Evolutionary conservation across 2,113 vertebrate species (phyloP).

Genomic region (Sterna hirundo): DNA sequence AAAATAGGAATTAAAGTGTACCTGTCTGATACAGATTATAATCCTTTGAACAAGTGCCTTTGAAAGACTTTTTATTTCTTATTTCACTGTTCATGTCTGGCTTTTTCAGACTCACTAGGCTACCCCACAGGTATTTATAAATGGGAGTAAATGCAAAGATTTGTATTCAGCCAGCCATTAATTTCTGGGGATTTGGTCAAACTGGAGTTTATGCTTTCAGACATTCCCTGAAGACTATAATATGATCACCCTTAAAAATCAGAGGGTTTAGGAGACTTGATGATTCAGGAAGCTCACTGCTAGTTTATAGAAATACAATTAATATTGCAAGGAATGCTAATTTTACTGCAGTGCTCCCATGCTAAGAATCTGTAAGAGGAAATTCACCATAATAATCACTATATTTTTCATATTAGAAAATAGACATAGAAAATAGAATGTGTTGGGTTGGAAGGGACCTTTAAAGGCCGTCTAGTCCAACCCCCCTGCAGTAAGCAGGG

Average conservation of each 20-base stretch:
- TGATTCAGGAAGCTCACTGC: background rate
- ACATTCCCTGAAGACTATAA: background rate
- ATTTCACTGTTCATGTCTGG: background rate
- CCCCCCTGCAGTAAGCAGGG: too few relatives aligned
- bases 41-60: background rate
- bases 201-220: background rate
- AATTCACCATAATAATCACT: background rate
- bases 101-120: background rate
- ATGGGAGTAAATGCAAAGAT: background rate
- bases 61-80: background rate
- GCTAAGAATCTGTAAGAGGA: background rate
- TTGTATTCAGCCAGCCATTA: background rate
- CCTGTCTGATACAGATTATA: background rate
- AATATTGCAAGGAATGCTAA: background rate
- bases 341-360: background rate
- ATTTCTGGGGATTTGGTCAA: background rate
- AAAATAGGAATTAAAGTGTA: background rate
- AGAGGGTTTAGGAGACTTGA: background rate
- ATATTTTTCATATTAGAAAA: background rate
- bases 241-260: background rate
- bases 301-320: background rate
- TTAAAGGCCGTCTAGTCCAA: too few relatives aligned
- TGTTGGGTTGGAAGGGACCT: too few relatives aligned
- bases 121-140: background rate
- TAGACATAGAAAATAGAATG: too few relatives aligned